These are phyloP conservation scores for Artibeus lituratus DNA, from an alignment of 2,797 vertebrate genomes.

Conservation along the genomic window DNA sequence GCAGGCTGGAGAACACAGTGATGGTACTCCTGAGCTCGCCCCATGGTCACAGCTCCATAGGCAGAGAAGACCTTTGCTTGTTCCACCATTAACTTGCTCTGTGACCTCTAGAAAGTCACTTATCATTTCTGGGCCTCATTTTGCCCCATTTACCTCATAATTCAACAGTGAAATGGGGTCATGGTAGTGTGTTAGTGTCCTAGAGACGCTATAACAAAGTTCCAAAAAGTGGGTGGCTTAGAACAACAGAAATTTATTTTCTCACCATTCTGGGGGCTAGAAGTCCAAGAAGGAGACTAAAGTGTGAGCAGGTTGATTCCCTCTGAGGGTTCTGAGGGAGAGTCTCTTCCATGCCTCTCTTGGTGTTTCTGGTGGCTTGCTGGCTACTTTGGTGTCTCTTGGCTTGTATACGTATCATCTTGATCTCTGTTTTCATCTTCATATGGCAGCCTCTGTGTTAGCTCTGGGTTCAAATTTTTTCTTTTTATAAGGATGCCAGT, in stretches of 20 bases:
- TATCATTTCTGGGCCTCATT: neutral
- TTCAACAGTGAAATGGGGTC: neutral
- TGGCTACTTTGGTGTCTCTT: neutral
- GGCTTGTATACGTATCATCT: neutral
- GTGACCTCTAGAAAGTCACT: neutral
- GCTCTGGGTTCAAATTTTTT: neutral
- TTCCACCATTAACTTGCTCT: neutral
- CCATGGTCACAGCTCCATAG: no score
- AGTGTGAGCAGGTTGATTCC: neutral
- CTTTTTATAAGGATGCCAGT: neutral
- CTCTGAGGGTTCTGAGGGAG: neutral
- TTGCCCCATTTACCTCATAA: neutral
- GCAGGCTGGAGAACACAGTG: neutral
- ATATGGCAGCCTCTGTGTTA: neutral
- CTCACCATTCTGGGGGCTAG: neutral
- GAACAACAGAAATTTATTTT: neutral
- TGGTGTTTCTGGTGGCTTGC: neutral
- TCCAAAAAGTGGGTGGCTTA: neutral
- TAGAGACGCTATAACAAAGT: neutral
- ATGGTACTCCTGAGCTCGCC: no score
- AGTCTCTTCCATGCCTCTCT: neutral
- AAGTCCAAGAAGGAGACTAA: neutral
- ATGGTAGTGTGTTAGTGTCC: neutral
- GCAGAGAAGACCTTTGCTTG: neutral
- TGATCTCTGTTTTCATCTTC: neutral